A percentile compares a stretch with the other conserved stretches of the same genome.
phyloP scores from a whole-genome alignment of 2,888 invertebrate genomes.

The Drosophila pseudotakahashii region DNA sequence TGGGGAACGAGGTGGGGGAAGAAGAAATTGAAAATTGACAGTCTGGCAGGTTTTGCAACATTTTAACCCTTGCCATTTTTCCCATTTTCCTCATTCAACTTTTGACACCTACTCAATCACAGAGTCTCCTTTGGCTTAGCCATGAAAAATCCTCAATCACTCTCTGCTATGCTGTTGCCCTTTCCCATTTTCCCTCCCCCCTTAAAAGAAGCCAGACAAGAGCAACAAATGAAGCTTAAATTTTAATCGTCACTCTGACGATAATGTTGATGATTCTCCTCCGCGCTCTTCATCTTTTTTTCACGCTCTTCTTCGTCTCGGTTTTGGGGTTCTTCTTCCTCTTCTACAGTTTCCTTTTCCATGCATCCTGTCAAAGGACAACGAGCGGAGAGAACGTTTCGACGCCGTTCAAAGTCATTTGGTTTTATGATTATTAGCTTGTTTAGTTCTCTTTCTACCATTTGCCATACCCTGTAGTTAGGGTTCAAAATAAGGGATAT shows the following conservation, averaged over 20 bases:
- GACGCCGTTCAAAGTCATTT: constrained; percentile 81
- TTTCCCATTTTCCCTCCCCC: constrained; percentile 10
- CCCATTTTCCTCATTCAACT: constrained; percentile 1
- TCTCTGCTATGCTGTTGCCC: constrained; percentile 26
- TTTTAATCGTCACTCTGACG: constrained; percentile 76
- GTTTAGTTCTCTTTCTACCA: constrained; percentile 75
- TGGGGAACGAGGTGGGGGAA: background rate
- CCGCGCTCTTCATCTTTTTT: constrained; percentile 38
- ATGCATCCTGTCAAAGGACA: constrained; percentile 42
- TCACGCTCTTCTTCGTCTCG: constrained; percentile 19
- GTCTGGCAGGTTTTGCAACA: constrained; percentile 30
- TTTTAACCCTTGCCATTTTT: constrained; percentile 16
- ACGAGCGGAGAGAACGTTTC: constrained; percentile 39
- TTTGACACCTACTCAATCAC: constrained; percentile 72
- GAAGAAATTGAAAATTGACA: constrained; percentile 26
- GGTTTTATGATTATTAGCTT: constrained; percentile 84
- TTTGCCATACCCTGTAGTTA: constrained; percentile 29
- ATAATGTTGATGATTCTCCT: constrained; percentile 76
- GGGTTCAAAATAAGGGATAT: background rate
- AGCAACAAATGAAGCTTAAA: constrained; percentile 75
- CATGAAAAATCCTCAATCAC: constrained; percentile 17
- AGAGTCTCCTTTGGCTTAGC: constrained; percentile 25
- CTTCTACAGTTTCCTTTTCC: constrained; percentile 25
- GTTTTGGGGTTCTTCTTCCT: constrained; percentile 14
- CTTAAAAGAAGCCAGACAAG: constrained; percentile 36